Base-by-base conservation (phyloP, 2,797 vertebrate genomes). In the Tauraco hartlaubi region DNA sequence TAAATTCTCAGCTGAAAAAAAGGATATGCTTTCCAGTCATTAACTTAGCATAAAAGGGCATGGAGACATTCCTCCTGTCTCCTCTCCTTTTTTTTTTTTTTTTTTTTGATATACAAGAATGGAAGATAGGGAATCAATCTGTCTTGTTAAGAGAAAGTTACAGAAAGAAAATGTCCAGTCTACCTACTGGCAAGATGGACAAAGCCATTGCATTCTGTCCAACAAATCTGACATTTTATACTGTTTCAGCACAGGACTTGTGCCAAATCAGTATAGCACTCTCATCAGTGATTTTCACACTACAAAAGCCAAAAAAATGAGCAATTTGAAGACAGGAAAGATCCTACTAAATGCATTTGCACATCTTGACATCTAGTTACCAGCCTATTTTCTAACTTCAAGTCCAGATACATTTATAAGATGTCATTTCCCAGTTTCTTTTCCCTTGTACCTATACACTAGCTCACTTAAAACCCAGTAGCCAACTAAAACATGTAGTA, bases 1-100 rank as follows among this genome's bases (percentile, higher is more conserved):
- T 33, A 80, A 85, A 69, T 85, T 71, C 63, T 87, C 33, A 90
- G 72, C 15, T 48, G 58, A 95, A 81, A 93, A 87, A 64, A 55
- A 48, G 15, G 51, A 71, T 43, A 74, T 18, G 22, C 10, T 90
- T 91, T 72, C 52, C 26, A 94, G 52, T 23, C 72, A 85, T 71
- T 54, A 90, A 41, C 13, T 55, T 51, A 41, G 28, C 16, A 75
- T 59, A 52, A 92, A 87, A 92, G 18, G 33, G 13, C 35, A 83
- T 12, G 23, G 13, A 61, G 14, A 48, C 8, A 83, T 67, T 81
- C 8, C 16, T 46, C 21, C 46, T 1, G 7, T 44, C 20, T 58
- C 8, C 15, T 54, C 14, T 61, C 2, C 4, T 3, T 44, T 61
- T 68, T 17, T 44, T 17, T 44, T 17, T 44, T 17, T 43, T 43